Percentiles rank a stretch among this genome's conserved stretches.
phyloP scores from a whole-genome alignment of 2,888 invertebrate genomes.

The Thyatira batis region DNA sequence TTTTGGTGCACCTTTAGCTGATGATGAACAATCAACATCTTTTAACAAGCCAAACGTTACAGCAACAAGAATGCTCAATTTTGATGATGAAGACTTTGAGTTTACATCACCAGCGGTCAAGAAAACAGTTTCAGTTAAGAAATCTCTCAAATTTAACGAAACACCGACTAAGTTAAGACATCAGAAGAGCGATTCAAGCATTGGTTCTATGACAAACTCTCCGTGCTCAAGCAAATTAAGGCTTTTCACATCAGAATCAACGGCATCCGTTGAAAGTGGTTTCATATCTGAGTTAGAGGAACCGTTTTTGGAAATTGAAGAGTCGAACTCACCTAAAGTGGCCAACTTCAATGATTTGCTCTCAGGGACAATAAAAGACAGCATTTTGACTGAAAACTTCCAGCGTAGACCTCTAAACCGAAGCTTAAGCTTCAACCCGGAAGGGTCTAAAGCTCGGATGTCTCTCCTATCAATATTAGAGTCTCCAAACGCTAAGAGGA shows the following conservation, averaged over 20 bases:
- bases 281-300: constrained; percentile 76
- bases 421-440: constrained; percentile 65
- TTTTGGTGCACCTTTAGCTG: constrained; percentile 73
- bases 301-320: constrained; percentile 67
- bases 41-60: constrained; percentile 57
- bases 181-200: constrained; percentile 62
- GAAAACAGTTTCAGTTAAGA: constrained; percentile 58
- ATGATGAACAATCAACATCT: constrained; percentile 66
- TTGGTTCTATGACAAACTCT: constrained; percentile 56
- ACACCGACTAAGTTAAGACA: constrained; percentile 59
- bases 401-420: constrained; percentile 45
- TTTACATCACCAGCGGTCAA: constrained; percentile 66
- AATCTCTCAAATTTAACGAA: constrained; percentile 65
- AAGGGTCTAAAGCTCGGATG: constrained; percentile 42
- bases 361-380: constrained; percentile 64
- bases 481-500: constrained; percentile 40
- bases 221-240: constrained; percentile 48
- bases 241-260: constrained; percentile 62
- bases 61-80: constrained; percentile 67
- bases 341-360: constrained; percentile 64
- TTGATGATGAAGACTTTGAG: constrained; percentile 71
- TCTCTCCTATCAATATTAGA: constrained; percentile 59
- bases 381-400: constrained; percentile 41
- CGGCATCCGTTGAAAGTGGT: constrained; percentile 71
- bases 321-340: constrained; percentile 68